Conservation (phyloP, 23 tunicate genomes). For the Phallusia fumigata region DNA sequence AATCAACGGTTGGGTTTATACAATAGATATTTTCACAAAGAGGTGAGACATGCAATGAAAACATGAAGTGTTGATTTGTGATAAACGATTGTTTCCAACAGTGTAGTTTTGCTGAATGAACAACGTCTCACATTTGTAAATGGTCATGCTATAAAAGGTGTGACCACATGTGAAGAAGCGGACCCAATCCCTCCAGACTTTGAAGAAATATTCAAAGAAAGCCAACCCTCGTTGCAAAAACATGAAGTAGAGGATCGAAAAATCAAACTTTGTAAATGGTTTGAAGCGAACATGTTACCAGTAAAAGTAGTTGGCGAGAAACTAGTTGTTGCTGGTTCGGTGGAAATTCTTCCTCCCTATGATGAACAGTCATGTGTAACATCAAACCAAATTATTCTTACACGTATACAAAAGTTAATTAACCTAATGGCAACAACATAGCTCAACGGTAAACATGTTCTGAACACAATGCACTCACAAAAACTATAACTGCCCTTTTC, state of each 20-base stretch:
- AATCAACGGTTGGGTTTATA: background rate
- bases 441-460: background rate
- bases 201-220: background rate
- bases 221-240: background rate
- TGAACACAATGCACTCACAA: background rate
- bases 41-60: background rate
- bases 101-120: background rate
- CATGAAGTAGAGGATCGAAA: background rate
- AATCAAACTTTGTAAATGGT: background rate
- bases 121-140: background rate
- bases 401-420: background rate
- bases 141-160: background rate
- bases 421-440: background rate
- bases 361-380: background rate
- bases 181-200: background rate
- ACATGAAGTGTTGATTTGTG: background rate
- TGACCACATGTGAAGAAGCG: background rate
- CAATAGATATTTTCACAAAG: background rate
- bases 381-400: slow-evolving; percentile 1
- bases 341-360: background rate
- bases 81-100: background rate
- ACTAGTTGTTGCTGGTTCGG: background rate
- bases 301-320: background rate
- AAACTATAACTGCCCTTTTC: background rate
- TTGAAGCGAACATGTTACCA: background rate